Base-by-base conservation (phyloP, 2,888 invertebrate genomes). In the Pilophorus perplexus region DNA sequence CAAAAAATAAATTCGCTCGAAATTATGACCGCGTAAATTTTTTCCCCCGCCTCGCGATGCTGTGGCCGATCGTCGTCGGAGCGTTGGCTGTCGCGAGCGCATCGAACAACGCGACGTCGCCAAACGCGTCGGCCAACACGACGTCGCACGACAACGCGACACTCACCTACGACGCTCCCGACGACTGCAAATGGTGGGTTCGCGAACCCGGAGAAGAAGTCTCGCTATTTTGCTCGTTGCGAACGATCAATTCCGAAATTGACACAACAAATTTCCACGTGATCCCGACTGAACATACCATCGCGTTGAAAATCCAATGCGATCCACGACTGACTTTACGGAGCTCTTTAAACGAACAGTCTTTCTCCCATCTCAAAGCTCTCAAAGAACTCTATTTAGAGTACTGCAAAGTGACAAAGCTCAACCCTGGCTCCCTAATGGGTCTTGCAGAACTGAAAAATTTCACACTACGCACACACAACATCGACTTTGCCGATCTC, bases 211-310 rank as follows among this genome's bases (percentile, higher is more conserved):
- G 69, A 37, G 85, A 86, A 73, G 88, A 90, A 79, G 88, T 90
- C 70, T 85, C 87, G 16, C 82, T 90, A 71, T 86, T 85, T 69
- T 89, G 91, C 79, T 85, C 88, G 78, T 81, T 91, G 74, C 82
- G 91, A 73, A 87, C 90, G 57, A 89, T 91, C 75, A 90, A 91
- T 79, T 90, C 90, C 80, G 91, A 89, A 77, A 89, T 87, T 76
- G 91, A 88, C 78, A 89, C 88, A 71, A 93, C 90, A 33, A 92
- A 92, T 79, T 90, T 91, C 76, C 89, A 89, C 79, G 88, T 89
- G 62, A 90, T 91, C 69, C 90, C 90, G 48, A 84, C 88, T 12
- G 90, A 91, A 75, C 87, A 89, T 75, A 91, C 91, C 18, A 86
- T 88, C 23, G 87, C 88, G 3, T 78, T 92, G 68, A 82, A 85